These are phyloP conservation scores for Ectemnius cavifrons DNA, from an alignment of 2,888 invertebrate genomes.

Conservation along the genomic window DNA sequence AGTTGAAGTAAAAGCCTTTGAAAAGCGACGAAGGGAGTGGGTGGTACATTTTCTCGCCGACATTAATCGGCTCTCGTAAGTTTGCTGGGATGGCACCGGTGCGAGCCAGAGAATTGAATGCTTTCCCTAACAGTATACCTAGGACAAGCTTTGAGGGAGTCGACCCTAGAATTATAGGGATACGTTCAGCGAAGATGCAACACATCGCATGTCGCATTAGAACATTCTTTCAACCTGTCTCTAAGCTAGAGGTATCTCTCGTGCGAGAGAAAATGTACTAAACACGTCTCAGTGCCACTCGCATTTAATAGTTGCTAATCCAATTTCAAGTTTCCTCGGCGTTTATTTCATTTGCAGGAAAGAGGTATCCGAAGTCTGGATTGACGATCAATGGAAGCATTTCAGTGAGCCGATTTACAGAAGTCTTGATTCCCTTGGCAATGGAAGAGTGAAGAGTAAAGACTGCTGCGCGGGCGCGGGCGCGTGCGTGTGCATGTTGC, in stretches of 20 bases:
- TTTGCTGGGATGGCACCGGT: not conserved
- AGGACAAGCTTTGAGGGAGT: not conserved
- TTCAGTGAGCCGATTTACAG: too few relatives aligned
- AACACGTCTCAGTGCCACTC: too few relatives aligned
- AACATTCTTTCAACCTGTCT: not conserved
- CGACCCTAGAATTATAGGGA: not conserved
- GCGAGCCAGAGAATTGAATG: not conserved
- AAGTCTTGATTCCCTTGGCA: not conserved
- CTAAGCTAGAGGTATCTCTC: not conserved
- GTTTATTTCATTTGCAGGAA: too few relatives aligned
- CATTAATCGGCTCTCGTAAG: conserved; percentile 8
- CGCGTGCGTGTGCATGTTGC: not conserved
- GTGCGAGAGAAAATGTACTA: too few relatives aligned
- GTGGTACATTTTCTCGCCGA: not conserved
- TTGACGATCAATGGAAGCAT: too few relatives aligned
- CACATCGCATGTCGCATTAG: not conserved
- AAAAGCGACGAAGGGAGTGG: not conserved
- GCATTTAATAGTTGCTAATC: too few relatives aligned
- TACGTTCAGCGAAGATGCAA: not conserved
- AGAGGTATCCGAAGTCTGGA: too few relatives aligned
- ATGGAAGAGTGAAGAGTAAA: conserved; percentile 10
- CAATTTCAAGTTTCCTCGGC: too few relatives aligned
- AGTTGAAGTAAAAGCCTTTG: not conserved
- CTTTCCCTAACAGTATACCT: not conserved
- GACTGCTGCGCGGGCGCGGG: too few relatives aligned